Conservation (phyloP, 1,140 invertebrate species). For the Halictus rubicundus region DNA sequence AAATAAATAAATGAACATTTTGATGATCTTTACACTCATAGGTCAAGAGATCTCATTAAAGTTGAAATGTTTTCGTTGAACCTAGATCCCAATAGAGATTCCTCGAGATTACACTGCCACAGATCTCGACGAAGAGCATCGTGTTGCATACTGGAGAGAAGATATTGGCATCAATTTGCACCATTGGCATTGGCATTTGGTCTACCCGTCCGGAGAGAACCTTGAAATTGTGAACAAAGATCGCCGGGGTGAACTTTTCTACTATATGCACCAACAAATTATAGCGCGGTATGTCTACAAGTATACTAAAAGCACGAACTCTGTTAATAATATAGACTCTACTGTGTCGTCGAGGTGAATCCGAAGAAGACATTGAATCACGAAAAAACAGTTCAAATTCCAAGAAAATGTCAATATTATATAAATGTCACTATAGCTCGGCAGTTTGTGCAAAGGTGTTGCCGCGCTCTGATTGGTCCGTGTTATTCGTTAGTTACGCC, state of each 20-base stretch:
- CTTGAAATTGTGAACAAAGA: constrained; percentile 81
- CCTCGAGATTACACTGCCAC: constrained; percentile 88
- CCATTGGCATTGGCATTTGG: constrained; percentile 93
- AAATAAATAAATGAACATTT: too few relatives aligned
- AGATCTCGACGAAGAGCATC: constrained; percentile 87
- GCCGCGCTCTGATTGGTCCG: too few relatives aligned
- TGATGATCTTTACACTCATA: background rate
- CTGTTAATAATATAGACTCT: too few relatives aligned
- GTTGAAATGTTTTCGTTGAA: background rate
- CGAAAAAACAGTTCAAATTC: too few relatives aligned
- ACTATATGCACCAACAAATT: constrained; percentile 84
- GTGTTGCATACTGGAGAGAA: constrained; percentile 83
- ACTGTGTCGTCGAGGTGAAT: too few relatives aligned
- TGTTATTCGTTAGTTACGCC: too few relatives aligned
- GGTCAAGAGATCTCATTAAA: background rate
- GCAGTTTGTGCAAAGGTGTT: too few relatives aligned
- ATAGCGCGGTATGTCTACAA: constrained; percentile 78
- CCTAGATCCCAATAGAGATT: constrained; percentile 84
- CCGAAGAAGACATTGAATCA: too few relatives aligned
- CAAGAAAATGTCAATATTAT: too few relatives aligned
- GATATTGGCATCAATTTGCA: constrained; percentile 84
- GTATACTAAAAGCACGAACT: too few relatives aligned
- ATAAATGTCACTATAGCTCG: too few relatives aligned
- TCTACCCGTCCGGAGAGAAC: constrained; percentile 86
- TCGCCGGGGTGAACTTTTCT: constrained; percentile 83